Evolutionary conservation across 2,888 invertebrate species (phyloP), one percentile per base, ranked within the genome.

Genomic region (Hirtodrosophila trivittata): DNA sequence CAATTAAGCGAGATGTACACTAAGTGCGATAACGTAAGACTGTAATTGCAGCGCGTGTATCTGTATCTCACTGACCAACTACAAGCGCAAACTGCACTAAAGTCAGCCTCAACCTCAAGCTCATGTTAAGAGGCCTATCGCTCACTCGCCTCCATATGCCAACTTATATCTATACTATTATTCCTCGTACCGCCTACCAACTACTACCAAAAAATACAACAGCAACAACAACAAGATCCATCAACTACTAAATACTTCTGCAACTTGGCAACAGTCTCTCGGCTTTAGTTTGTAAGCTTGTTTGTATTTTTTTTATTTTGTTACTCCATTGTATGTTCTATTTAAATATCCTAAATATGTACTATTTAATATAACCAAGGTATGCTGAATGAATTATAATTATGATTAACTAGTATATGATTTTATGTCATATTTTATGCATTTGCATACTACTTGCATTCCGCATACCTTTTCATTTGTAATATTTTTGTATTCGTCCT

Each of bases 251-350:
- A n/a, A n/a, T 63, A 57, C 70, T 52, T 55, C 47, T 56, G 69
- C 77, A 74, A 77, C 65, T 77, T 75, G 77, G 62, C 81, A 73
- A 78, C 60, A 72, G 66, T 66, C 56, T 47, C 13, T 39, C 64
- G 72, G 81, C 84, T 80, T 80, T 80, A 80, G 78, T 83, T 80
- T 75, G 69, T 80, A 80, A 80, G 78, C 78, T 67, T 66, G 37
- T 43, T 47, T 42, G 18, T 21, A 13, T 56, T 33, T 35, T 54
- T 14, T 47, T n/a, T n/a, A 75, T 62, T 65, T 68, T 21, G 18
- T 21, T 21, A 21, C 18, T n/a, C n/a, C n/a, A 21, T 5, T 21
- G 18, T 21, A 21, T 21, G 18, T 2, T 21, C 18, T 21, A 21
- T 65, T 65, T 65, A 74, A 71, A 57, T 66, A 58, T 57, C 18